A percentile compares a stretch with the other conserved stretches of the same genome.
Evolutionary conservation across 2,797 vertebrate species (phyloP).

Genomic region (Alosa sapidissima): DNA sequence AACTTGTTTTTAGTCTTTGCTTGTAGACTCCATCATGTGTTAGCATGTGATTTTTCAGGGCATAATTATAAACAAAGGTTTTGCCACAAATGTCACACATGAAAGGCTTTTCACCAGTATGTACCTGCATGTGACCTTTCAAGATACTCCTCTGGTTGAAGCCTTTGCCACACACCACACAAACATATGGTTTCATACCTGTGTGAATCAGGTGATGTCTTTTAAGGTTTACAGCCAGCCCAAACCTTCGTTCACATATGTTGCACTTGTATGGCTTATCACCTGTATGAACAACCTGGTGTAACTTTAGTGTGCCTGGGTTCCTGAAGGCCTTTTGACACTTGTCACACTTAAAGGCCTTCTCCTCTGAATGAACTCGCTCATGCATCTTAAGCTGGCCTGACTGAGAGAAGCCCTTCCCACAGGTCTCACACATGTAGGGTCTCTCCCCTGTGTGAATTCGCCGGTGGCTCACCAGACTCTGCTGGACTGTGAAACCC

Average conservation of each 20-base stretch:
- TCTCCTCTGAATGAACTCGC: slow-evolving; percentile 69
- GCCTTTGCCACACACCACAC: slow-evolving; percentile 64
- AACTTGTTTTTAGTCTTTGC: background rate
- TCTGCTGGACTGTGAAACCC: slow-evolving; percentile 70
- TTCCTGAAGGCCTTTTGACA: slow-evolving; percentile 69
- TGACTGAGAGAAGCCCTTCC: slow-evolving; percentile 67
- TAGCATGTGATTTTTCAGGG: slow-evolving; percentile 51
- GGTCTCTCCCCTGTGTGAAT: slow-evolving; percentile 69
- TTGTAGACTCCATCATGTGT: slow-evolving; percentile 27
- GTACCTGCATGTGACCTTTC: slow-evolving; percentile 66
- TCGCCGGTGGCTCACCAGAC: slow-evolving; percentile 66
- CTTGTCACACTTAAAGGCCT: slow-evolving; percentile 61
- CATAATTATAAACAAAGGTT: slow-evolving; percentile 60
- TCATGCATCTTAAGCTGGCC: slow-evolving; percentile 66
- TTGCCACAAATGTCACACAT: slow-evolving; percentile 63
- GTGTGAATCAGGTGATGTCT: slow-evolving; percentile 74
- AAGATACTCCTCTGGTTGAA: slow-evolving; percentile 73
- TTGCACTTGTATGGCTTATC: slow-evolving; percentile 74
- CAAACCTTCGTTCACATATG: slow-evolving; percentile 66
- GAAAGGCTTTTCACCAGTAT: slow-evolving; percentile 53
- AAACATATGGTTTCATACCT: slow-evolving; percentile 62
- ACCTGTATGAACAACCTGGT: slow-evolving; percentile 70
- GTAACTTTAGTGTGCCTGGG: slow-evolving; percentile 63
- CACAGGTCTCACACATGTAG: slow-evolving; percentile 67
- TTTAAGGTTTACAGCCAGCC: slow-evolving; percentile 69